A percentile compares a stretch with the other conserved stretches of the same genome.
phyloP scores from a whole-genome alignment of 1,140 invertebrate species.

The Papilio machaon region DNA sequence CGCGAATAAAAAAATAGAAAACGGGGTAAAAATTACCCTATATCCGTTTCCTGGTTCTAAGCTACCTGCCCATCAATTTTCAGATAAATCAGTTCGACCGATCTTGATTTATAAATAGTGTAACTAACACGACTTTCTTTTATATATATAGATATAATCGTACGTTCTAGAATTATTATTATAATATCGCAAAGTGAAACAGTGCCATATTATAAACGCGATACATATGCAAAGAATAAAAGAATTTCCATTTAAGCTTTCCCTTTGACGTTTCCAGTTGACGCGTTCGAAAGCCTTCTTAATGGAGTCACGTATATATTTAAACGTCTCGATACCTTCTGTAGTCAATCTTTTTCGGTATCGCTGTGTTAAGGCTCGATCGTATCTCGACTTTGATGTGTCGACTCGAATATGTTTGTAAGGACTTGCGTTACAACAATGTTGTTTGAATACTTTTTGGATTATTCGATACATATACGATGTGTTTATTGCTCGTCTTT shows the following conservation, averaged over 20 bases:
- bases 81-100: no score
- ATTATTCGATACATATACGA: no score
- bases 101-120: no score
- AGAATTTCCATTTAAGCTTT: not conserved
- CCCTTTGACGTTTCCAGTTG: constrained; percentile 49
- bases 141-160: no score
- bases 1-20: no score
- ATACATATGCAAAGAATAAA: constrained; percentile 11
- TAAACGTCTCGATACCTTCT: constrained; percentile 67
- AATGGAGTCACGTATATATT: constrained; percentile 61
- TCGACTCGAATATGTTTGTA: not conserved
- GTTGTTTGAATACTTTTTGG: no score
- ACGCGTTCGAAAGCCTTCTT: constrained; percentile 57
- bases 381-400: constrained; percentile 13
- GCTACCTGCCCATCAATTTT: no score
- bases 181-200: not conserved
- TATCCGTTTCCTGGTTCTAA: no score
- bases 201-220: not conserved
- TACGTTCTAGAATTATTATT: not conserved
- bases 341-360: constrained; percentile 65
- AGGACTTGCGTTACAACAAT: not conserved
- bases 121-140: no score
- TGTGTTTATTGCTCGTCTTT: no score
- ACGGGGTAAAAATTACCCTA: no score
- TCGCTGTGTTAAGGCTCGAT: constrained; percentile 43